These are phyloP conservation scores for Listronotus bonariensis DNA, from an alignment of 1,140 invertebrate genomes.

Conservation along the genomic window DNA sequence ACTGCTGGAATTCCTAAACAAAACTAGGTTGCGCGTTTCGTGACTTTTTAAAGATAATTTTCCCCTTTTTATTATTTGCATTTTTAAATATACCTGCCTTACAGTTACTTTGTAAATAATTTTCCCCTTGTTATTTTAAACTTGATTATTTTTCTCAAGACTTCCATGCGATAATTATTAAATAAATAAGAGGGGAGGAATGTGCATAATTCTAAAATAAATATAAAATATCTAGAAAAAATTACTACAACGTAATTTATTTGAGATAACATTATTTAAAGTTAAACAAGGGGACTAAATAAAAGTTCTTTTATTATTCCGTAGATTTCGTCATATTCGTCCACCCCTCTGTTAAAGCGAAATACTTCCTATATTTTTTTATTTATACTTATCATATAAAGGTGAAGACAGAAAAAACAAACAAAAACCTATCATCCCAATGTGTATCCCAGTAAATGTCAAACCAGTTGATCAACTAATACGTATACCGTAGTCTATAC, in stretches of 20 bases:
- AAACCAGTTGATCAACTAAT: too few species aligned
- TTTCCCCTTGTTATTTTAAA: not conserved
- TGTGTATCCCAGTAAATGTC: too few species aligned
- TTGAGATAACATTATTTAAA: conserved; percentile 2
- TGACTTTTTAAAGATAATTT: too few species aligned
- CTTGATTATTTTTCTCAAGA: not conserved
- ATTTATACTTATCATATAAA: too few species aligned
- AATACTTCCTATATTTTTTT: too few species aligned
- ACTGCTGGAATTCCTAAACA: too few species aligned
- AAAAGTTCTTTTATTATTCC: not conserved
- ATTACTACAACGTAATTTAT: conserved; percentile 4
- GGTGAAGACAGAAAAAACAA: too few species aligned
- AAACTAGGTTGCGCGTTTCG: too few species aligned
- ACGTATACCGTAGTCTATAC: too few species aligned
- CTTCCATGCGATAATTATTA: conserved; percentile 2
- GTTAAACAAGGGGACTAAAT: conserved; percentile 6
- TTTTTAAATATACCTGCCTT: not conserved
- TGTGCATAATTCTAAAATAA: conserved; percentile 18
- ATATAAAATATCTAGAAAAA: conserved; percentile 14
- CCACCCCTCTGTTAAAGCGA: too few species aligned
- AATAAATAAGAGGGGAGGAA: conserved; percentile 17
- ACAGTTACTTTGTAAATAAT: not conserved
- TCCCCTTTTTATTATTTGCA: not conserved
- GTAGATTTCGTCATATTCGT: too few species aligned
- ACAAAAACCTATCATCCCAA: too few species aligned